A percentile compares a stretch with the other conserved stretches of the same genome.
Conservation (phyloP, 1,140 invertebrate genomes). For the Reticulitermes speratus region DNA sequence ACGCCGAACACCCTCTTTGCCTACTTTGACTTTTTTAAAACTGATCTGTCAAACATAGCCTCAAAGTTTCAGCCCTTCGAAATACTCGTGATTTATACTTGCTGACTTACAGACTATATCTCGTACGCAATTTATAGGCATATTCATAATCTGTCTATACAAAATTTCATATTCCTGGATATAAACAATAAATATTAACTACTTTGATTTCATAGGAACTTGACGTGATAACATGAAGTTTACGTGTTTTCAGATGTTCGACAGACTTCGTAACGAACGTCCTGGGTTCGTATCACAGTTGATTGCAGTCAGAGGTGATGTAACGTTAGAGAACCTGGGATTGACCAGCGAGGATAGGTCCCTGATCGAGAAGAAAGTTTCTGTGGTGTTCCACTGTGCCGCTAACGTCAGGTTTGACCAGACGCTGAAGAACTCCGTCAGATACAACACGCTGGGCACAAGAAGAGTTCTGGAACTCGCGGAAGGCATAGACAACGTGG, state of each 20-base stretch:
- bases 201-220: no score
- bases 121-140: no score
- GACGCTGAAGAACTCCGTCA: constrained; percentile 48
- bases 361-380: constrained; percentile 45
- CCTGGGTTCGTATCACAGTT: constrained; percentile 32
- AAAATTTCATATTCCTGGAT: no score
- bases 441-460: constrained; percentile 45
- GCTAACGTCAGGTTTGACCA: constrained; percentile 69
- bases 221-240: no score
- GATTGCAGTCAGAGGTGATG: constrained; percentile 34
- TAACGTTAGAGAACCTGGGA: constrained; percentile 25
- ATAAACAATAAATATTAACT: no score
- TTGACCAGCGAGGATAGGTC: constrained; percentile 21
- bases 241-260: constrained; percentile 44
- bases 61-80: no score
- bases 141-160: no score
- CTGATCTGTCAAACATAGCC: no score
- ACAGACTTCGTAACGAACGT: constrained; percentile 41
- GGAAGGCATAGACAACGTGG: constrained; percentile 43
- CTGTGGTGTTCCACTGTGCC: constrained; percentile 66
- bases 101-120: no score
- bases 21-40: no score
- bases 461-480: constrained; percentile 49
- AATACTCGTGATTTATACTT: no score
- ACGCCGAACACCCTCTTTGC: no score